These are phyloP conservation scores for Aphelinus certus DNA, from an alignment of 1,140 invertebrate species.

Conservation along the genomic window DNA sequence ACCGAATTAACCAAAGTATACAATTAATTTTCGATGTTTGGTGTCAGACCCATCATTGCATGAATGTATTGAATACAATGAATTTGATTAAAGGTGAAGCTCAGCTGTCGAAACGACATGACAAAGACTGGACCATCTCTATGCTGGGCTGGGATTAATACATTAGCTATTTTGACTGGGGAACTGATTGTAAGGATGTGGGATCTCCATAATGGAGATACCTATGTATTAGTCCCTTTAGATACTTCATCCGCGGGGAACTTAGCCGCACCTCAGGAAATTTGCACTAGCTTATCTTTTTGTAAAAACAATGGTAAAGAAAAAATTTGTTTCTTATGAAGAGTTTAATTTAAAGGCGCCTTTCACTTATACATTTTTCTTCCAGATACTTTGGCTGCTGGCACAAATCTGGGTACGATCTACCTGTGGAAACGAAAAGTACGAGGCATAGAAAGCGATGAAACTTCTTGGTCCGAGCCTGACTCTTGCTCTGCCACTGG, in stretches of 20 bases:
- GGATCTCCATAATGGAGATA: constrained; percentile 94
- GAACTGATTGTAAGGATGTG: constrained; percentile 88
- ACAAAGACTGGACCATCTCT: constrained; percentile 66
- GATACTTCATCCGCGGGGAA: constrained; percentile 49
- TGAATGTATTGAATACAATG: neutral
- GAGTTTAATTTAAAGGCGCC: neutral
- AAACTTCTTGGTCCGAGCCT: constrained; percentile 73
- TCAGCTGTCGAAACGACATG: constrained; percentile 76
- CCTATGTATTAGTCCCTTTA: constrained; percentile 77
- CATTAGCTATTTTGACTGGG: constrained; percentile 80
- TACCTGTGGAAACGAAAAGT: constrained; percentile 82
- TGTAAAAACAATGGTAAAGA: constrained; percentile 64
- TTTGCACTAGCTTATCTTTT: constrained; percentile 61
- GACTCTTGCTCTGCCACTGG: constrained; percentile 74
- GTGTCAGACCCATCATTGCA: neutral
- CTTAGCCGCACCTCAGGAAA: constrained; percentile 57
- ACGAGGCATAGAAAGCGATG: constrained; percentile 52
- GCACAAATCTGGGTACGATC: constrained; percentile 90
- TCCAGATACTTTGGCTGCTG: constrained; percentile 76
- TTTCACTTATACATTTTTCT: neutral
- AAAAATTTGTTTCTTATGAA: constrained; percentile 33
- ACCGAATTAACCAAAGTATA: constrained; percentile 79
- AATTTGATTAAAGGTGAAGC: constrained; percentile 71
- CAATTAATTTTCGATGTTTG: constrained; percentile 2
- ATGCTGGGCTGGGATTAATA: constrained; percentile 78